Evolutionary conservation across 2,888 invertebrate genomes (phyloP).

Genomic region (Acronicta leporina): DNA sequence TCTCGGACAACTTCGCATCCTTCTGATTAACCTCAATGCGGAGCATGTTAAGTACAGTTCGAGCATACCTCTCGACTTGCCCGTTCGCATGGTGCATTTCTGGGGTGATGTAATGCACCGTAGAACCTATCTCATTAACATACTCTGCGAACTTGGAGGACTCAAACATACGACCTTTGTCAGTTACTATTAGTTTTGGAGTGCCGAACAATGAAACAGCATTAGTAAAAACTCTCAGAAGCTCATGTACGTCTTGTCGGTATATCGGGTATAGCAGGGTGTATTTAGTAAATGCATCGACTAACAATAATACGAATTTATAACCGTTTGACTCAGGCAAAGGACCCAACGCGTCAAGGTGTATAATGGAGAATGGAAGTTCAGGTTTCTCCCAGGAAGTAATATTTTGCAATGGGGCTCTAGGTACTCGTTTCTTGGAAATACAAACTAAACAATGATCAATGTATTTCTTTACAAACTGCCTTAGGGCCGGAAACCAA

Average conservation of each 20-base stretch:
- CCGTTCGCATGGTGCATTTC: neutral
- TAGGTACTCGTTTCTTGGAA: too few relatives aligned
- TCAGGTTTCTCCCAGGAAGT: too few relatives aligned
- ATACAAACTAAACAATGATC: too few relatives aligned
- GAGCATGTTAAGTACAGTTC: neutral
- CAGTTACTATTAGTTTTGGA: neutral
- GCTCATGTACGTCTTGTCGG: neutral
- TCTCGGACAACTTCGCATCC: neutral
- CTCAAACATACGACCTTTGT: neutral
- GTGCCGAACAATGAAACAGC: neutral
- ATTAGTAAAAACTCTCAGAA: neutral
- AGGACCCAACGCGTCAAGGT: too few relatives aligned
- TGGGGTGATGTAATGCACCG: neutral
- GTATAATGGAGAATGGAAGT: too few relatives aligned
- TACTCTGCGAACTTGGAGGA: neutral
- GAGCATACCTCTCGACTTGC: neutral
- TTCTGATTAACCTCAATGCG: neutral
- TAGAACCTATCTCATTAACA: neutral
- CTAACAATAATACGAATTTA: too few relatives aligned
- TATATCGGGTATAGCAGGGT: neutral
- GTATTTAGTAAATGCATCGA: too few relatives aligned
- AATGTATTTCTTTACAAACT: too few relatives aligned
- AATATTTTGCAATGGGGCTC: too few relatives aligned
- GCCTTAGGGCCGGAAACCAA: too few relatives aligned
- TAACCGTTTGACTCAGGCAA: too few relatives aligned